Evolutionary conservation across 2,113 vertebrate species (phyloP).

Genomic region (Synodontis membranacea): DNA sequence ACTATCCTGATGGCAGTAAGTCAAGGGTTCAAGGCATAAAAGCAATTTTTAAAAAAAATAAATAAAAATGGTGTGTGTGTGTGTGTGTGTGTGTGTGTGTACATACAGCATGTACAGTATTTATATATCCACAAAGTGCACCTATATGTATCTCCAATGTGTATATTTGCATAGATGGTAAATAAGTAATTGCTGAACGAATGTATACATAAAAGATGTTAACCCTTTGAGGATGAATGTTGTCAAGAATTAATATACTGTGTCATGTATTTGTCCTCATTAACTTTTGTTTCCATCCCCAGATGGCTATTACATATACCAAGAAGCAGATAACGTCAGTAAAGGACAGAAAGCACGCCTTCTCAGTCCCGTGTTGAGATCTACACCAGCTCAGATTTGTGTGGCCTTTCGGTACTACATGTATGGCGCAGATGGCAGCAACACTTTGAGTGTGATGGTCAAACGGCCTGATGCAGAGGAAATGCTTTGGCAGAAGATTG

Average conservation of each 20-base stretch:
- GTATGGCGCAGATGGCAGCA: conserved; percentile 62
- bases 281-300: neutral
- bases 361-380: conserved; percentile 67
- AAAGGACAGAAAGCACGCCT: conserved; percentile 63
- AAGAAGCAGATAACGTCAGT: conserved; percentile 70
- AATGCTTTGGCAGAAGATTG: conserved; percentile 67
- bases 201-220: neutral
- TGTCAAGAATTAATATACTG: too few relatives aligned
- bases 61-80: neutral
- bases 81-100: neutral
- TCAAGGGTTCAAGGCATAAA: neutral
- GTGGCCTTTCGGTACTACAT: conserved; percentile 76
- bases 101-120: neutral
- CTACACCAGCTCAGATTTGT: conserved; percentile 65
- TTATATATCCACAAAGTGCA: neutral
- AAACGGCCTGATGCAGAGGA: conserved; percentile 44
- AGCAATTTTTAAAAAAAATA: neutral
- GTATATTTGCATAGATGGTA: neutral
- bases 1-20: conserved; percentile 79
- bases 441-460: conserved; percentile 67
- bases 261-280: too few relatives aligned
- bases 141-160: neutral
- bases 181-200: neutral
- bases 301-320: conserved; percentile 77
- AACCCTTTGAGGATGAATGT: too few relatives aligned